Conservation (phyloP, 2,797 vertebrate species). For the Melanitta fusca region DNA sequence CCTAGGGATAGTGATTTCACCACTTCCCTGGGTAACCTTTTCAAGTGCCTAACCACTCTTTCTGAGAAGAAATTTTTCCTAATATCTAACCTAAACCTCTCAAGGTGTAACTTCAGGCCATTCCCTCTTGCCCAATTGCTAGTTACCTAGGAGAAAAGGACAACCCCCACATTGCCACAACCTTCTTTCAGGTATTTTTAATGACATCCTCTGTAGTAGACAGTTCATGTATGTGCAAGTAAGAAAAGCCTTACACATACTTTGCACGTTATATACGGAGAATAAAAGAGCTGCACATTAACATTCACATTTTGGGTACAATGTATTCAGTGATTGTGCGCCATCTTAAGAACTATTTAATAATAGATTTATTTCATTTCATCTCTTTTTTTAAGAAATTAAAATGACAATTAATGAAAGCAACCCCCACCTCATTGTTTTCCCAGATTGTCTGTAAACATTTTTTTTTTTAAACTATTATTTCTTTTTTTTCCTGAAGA, state of each 20-base stretch:
- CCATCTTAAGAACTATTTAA: background rate
- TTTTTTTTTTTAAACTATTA: no score
- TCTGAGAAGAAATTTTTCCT: no score
- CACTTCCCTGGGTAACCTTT: no score
- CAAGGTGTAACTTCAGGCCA: no score
- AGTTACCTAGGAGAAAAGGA: no score
- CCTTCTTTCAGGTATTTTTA: background rate
- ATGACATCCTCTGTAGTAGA: background rate
- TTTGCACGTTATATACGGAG: background rate
- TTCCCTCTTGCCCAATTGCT: no score
- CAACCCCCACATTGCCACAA: no score
- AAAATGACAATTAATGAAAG: background rate
- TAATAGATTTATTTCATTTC: background rate
- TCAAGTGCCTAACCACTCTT: no score
- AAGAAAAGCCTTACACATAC: background rate
- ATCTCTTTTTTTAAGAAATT: background rate
- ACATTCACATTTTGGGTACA: background rate
- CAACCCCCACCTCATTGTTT: rapidly evolving
- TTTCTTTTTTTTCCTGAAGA: background rate
- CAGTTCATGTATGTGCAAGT: background rate
- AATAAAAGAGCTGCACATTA: background rate
- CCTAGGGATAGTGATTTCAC: no score
- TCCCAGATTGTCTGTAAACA: background rate
- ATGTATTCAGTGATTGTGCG: background rate
- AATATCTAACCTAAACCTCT: no score